Percentiles rank a stretch among this genome's conserved stretches.
These are phyloP conservation scores for Cryptotermes secundus DNA, from an alignment of 1,140 invertebrate genomes.

Conservation along the genomic window DNA sequence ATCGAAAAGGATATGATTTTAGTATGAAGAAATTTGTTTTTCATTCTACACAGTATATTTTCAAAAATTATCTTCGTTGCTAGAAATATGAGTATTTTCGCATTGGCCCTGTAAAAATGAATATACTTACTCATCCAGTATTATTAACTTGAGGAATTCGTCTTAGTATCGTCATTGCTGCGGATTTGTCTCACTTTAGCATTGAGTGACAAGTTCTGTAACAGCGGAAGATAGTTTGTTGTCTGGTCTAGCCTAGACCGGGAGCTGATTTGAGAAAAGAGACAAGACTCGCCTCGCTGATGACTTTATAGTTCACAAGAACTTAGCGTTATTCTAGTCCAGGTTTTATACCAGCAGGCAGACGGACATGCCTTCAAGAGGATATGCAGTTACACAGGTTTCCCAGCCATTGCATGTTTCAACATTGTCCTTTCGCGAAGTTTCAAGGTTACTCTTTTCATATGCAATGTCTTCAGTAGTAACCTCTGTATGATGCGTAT, in stretches of 20 bases:
- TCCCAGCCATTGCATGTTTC: neutral
- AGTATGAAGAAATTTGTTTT: too few species aligned
- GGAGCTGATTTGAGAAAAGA: neutral
- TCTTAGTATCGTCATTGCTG: neutral
- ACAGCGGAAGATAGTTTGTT: neutral
- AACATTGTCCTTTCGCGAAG: neutral
- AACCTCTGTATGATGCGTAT: neutral
- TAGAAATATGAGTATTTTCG: too few species aligned
- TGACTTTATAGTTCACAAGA: conserved; percentile 15
- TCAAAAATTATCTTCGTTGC: too few species aligned
- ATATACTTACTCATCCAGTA: too few species aligned
- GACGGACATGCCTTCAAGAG: neutral
- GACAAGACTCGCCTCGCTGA: neutral
- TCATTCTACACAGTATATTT: too few species aligned
- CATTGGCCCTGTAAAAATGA: too few species aligned
- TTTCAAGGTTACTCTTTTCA: neutral
- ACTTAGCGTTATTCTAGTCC: neutral
- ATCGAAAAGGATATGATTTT: too few species aligned
- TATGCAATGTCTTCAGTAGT: neutral
- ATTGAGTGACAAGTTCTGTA: neutral
- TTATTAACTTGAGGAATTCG: too few species aligned
- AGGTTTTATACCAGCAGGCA: neutral
- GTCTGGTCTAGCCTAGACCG: conserved; percentile 6
- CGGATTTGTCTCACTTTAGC: neutral
- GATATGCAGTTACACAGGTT: neutral